Base-by-base conservation (phyloP, 2,797 vertebrate genomes). In the Scomberomorus guttatus region DNA sequence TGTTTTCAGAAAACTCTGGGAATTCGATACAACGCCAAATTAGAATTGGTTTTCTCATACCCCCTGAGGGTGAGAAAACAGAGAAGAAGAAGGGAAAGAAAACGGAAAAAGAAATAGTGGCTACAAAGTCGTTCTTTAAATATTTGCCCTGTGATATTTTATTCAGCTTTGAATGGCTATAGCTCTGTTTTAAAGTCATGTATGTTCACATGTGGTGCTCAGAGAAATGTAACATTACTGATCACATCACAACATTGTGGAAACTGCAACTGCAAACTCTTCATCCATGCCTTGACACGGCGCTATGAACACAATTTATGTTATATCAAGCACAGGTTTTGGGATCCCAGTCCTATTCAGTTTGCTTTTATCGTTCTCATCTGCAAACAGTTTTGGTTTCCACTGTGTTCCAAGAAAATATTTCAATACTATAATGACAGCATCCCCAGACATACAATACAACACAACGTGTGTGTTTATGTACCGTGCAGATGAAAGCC, bases 371-470 rank as follows among this genome's bases (percentile, higher is more conserved):
- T 88, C 69, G 46, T 80, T 69, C 25, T 91, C 89, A 88, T 84
- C 81, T 89, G 82, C 82, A 83, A 89, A 86, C 68, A 72, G 68
- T 91, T 90, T 80, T 24, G 20, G 39, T 76, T 79, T 72, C 48
- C 51, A 56, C 37, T 37, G 39, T 11, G 0, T 74, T 86, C 83
- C 80, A 83, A 34, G 62, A 77, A 51, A 75, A 59, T 83, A 77
- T 68, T 83, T 80, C 57, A 75, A 50, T 44, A 52, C 48, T 37
- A 56, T 80, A 77, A 80, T 75, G 81, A 82, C 74, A 78, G 60
- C 59, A 72, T 81, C 74, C 34, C 48, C 73, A 50, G 74, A 81
- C 69, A 77, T 77, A 81, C 58, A 80, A 82, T 61, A 76, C 71
- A 78, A 66, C 58, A 57, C 77, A 82, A 66, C 66, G 63, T 57